Percentiles rank a stretch among this genome's conserved stretches.
phyloP scores from a whole-genome alignment of 2,113 vertebrate genomes.

The Sclerurus mexicanus region DNA sequence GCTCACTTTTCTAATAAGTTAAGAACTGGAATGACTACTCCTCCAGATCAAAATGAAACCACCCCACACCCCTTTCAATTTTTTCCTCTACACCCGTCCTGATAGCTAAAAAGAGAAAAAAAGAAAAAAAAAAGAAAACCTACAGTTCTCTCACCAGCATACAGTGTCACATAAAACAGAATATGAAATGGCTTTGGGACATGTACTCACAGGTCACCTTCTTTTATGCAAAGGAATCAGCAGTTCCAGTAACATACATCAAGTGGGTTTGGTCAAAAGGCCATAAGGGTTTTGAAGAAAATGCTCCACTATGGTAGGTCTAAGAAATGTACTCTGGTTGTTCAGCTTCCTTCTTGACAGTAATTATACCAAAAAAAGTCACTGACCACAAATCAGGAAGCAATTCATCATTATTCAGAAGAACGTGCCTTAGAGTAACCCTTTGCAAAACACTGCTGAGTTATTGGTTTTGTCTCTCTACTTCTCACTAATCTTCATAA shows the following conservation, averaged over 20 bases:
- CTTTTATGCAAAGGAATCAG: slow-evolving; percentile 33
- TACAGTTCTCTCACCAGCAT: slow-evolving; percentile 10
- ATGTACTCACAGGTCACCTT: slow-evolving; percentile 30
- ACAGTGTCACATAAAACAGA: background rate
- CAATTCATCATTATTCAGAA: slow-evolving; percentile 75
- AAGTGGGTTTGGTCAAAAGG: slow-evolving; percentile 50
- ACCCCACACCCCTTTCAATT: background rate
- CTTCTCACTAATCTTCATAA: slow-evolving; percentile 29
- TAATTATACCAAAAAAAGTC: slow-evolving; percentile 73
- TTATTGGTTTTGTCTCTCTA: slow-evolving; percentile 48
- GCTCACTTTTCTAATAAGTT: background rate
- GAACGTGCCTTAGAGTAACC: slow-evolving; percentile 59
- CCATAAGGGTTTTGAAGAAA: slow-evolving; percentile 44
- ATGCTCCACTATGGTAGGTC: slow-evolving; percentile 34
- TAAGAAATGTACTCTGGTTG: slow-evolving; percentile 58
- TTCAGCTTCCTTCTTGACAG: slow-evolving; percentile 71
- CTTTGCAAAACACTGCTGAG: slow-evolving; percentile 60
- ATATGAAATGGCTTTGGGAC: background rate
- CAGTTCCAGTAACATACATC: slow-evolving; percentile 32
- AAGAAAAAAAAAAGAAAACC: background rate
- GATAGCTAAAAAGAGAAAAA: background rate
- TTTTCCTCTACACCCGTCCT: background rate
- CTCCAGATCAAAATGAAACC: slow-evolving; percentile 37
- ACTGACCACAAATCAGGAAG: slow-evolving; percentile 75
- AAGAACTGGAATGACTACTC: slow-evolving; percentile 40